Conservation (phyloP, 2,113 vertebrate species). For the Melanotaenia duboulayi region DNA sequence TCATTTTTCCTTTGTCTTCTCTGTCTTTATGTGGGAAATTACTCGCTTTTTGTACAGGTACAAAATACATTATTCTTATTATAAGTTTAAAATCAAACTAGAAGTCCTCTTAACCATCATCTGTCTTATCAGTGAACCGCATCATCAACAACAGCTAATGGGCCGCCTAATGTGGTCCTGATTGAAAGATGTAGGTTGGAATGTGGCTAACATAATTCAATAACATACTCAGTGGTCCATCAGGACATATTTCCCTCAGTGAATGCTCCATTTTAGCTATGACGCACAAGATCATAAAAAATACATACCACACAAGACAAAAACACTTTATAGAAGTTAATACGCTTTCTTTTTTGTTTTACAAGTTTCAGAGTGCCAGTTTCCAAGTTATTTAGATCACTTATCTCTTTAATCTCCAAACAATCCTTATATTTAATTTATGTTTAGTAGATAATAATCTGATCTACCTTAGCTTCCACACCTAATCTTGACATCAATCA, state of each 20-base stretch:
- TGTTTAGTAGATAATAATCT: no score
- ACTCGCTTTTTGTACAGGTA: no score
- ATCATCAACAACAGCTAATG: conserved; percentile 67
- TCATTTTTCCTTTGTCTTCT: not conserved
- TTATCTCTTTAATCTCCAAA: not conserved
- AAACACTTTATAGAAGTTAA: not conserved
- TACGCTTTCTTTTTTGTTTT: not conserved
- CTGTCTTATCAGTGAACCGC: conserved; percentile 61
- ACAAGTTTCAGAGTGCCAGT: not conserved
- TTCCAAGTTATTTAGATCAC: not conserved
- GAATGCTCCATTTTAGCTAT: conserved; percentile 13
- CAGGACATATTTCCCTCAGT: conserved; percentile 16
- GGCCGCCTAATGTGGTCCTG: conserved; percentile 56
- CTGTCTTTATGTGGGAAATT: not conserved
- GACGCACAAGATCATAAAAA: not conserved
- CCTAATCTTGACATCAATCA: conserved; percentile 3
- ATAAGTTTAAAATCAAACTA: not conserved
- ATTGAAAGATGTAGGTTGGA: conserved; percentile 65
- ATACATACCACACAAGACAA: not conserved
- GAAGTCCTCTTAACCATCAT: conserved; percentile 14
- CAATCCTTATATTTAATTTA: not conserved
- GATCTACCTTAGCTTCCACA: not conserved
- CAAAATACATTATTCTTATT: no score
- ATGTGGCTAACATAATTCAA: conserved; percentile 59
- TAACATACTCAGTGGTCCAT: conserved; percentile 24